A percentile compares a stretch with the other conserved stretches of the same genome.
Evolutionary conservation across 1,140 invertebrate species (phyloP).

Genomic region (Charaxes varanes): DNA sequence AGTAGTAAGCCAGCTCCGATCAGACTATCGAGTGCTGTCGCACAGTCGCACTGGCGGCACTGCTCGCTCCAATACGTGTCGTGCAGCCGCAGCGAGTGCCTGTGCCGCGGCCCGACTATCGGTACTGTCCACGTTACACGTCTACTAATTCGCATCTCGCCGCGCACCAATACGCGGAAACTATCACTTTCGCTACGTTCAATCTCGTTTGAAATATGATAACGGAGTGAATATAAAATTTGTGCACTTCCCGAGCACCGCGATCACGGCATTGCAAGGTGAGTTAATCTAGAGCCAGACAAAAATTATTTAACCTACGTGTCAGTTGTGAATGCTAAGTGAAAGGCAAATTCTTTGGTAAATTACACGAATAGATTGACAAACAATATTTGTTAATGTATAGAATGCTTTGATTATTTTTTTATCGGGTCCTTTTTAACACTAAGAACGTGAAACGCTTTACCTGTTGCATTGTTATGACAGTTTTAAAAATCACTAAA

Average conservation of each 20-base stretch:
- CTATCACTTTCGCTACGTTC: constrained; percentile 52
- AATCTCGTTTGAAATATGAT: constrained; percentile 43
- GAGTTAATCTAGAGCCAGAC: constrained; percentile 43
- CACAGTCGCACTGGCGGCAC: constrained; percentile 16
- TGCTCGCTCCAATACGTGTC: constrained; percentile 32
- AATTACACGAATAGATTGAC: constrained; percentile 35
- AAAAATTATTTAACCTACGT: constrained; percentile 61
- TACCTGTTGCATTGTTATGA: no score
- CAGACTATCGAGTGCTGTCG: constrained; percentile 5
- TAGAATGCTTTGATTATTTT: neutral
- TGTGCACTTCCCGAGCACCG: constrained; percentile 27
- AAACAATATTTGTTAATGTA: constrained; percentile 17
- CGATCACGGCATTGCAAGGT: constrained; percentile 43
- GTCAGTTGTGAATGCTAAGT: constrained; percentile 65
- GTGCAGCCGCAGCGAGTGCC: constrained; percentile 42
- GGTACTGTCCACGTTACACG: constrained; percentile 22
- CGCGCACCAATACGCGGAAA: constrained; percentile 37
- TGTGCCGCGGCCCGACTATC: constrained; percentile 30
- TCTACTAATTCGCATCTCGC: constrained; percentile 31
- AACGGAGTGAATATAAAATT: constrained; percentile 47
- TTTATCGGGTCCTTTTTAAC: neutral
- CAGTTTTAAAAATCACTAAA: no score
- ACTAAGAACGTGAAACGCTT: no score
- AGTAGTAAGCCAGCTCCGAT: constrained; percentile 13
- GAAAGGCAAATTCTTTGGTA: constrained; percentile 68